These are phyloP conservation scores for Ursus arctos DNA, from an alignment of 2,113 vertebrate species.

Conservation along the genomic window DNA sequence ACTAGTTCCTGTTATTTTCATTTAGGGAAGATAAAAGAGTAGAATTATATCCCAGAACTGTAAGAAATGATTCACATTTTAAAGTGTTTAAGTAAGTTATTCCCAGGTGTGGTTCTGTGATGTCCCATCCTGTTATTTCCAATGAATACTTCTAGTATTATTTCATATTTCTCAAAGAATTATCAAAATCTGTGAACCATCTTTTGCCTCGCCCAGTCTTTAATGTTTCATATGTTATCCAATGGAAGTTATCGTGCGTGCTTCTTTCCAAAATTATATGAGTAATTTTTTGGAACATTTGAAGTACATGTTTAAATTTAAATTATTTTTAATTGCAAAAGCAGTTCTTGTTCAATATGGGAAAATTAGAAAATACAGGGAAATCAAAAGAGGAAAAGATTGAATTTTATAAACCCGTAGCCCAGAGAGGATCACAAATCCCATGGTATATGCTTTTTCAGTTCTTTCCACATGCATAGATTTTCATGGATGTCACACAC, in stretches of 20 bases:
- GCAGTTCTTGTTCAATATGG: not conserved
- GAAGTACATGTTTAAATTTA: not conserved
- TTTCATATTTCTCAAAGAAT: conserved; percentile 54
- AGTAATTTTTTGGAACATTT: not conserved
- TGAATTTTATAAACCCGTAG: not conserved
- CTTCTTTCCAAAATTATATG: not conserved
- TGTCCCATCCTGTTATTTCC: not conserved
- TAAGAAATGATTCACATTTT: conserved; percentile 56
- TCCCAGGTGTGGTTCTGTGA: conserved; percentile 66
- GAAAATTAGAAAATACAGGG: not conserved
- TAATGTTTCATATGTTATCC: not conserved
- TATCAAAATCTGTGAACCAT: conserved; percentile 52
- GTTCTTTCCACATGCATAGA: not conserved
- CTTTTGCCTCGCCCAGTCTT: conserved; percentile 13
- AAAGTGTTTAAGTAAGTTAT: conserved; percentile 75
- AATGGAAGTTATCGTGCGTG: not conserved
- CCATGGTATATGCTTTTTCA: not conserved
- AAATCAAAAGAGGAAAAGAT: not conserved
- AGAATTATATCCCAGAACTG: not conserved
- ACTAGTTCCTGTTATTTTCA: conserved; percentile 53
- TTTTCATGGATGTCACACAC: not conserved
- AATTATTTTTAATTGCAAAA: conserved; percentile 7
- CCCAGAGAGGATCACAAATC: not conserved
- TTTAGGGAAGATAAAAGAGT: conserved; percentile 73
- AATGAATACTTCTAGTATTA: conserved; percentile 40